Base-by-base conservation (phyloP, 2,113 vertebrate species). In the Noctilio leporinus region DNA sequence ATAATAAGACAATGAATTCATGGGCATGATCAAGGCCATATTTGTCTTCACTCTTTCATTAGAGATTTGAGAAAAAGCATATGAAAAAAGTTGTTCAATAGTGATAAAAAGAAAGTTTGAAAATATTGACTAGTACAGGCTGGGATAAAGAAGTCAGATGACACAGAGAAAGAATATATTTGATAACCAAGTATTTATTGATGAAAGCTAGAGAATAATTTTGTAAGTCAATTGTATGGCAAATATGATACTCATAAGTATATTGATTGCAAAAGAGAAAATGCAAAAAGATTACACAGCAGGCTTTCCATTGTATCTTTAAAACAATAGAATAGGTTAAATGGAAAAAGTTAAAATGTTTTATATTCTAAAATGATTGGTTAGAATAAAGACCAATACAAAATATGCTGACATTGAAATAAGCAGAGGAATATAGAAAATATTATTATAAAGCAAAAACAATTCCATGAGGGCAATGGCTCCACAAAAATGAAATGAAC, bases 51-150 rank as follows among this genome's bases (percentile, higher is more conserved):
- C 87, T 96, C 75, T 26, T 55, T 88, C 62, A 84, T 64, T 86
- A 80, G 69, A 98, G 45, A 96, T 28, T 84, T 97, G 40, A 82
- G 24, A 96, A 97, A 97, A 96, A 43, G 86, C 24, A 95, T 43
- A 26, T 88, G 77, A 96, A 84, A 97, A 59, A 95, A 97, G 3
- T 95, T 24, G 0, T 91, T 96, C 90, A 47, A 97, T 45, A 94
- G 92, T 83, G n/a, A 16, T 96, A 96, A 19, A 51, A 30, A 49
- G 45, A 47, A 67, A 4, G 0, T 72, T 64, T 30, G 22, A 88
- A 78, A 82, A 73, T 19, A 30, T 40, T 57, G 5, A 20, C 45
- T 7, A 92, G 95, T 75, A 93, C 73, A 77, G 59, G 85, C 9
- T 17, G 2, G 43, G 3, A 73, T 91, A 86, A n/a, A 92, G 38